These are phyloP conservation scores for Hylaeus volcanicus DNA, from an alignment of 1,140 invertebrate genomes.

Conservation along the genomic window DNA sequence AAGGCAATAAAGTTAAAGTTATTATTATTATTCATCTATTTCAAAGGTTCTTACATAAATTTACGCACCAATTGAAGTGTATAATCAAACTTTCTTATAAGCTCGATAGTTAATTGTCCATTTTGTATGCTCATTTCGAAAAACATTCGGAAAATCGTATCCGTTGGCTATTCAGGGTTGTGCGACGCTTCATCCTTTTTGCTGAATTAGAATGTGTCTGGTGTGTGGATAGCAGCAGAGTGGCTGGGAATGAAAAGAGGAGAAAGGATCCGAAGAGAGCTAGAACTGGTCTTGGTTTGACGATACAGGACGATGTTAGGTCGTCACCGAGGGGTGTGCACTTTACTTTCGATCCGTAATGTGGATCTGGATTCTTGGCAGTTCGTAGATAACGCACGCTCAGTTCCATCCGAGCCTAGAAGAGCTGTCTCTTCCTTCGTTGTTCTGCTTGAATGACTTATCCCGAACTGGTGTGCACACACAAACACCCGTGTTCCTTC, in stretches of 20 bases:
- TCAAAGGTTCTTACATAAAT: no score
- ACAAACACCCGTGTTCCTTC: background rate
- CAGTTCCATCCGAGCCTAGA: constrained; percentile 32
- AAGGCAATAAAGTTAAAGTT: no score
- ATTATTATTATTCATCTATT: no score
- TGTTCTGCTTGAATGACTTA: constrained; percentile 25
- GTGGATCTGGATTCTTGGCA: constrained; percentile 16
- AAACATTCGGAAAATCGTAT: no score
- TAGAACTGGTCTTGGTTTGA: constrained; percentile 21
- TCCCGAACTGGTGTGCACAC: constrained; percentile 11
- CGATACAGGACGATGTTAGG: constrained; percentile 50
- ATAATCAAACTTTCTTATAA: no score
- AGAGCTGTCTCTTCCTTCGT: constrained; percentile 25
- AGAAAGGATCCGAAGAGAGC: constrained; percentile 31
- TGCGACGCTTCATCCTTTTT: constrained; percentile 6
- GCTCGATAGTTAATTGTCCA: no score
- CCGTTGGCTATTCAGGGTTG: background rate
- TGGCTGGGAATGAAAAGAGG: constrained; percentile 33
- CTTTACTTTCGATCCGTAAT: constrained; percentile 57
- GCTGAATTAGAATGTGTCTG: constrained; percentile 21
- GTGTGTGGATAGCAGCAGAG: constrained; percentile 14
- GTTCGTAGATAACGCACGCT: constrained; percentile 50
- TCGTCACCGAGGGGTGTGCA: constrained; percentile 59
- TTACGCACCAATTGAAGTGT: no score
- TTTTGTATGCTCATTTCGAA: no score